Base-by-base conservation (phyloP, 2,113 vertebrate species). In the Elaphurus davidianus region DNA sequence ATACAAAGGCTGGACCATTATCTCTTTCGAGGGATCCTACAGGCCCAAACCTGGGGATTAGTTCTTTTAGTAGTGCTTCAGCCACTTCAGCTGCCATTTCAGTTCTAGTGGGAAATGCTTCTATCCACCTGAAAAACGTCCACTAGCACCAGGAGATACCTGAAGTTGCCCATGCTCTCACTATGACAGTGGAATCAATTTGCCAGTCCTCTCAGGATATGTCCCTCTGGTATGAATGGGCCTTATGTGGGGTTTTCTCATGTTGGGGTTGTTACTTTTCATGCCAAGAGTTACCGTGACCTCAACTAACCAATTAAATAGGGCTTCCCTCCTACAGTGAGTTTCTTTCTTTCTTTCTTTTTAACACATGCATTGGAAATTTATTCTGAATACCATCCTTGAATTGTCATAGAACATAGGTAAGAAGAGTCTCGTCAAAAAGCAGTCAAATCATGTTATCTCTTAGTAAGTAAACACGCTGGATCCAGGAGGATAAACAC, bases 391-490 rank as follows among this genome's bases (percentile, higher is more conserved):
- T 92, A 87, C 3, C 36, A 2, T 60, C 83, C 81, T 83, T 90
- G n/a, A 92, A 62, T 52, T 84, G 33, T 33, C 50, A 87, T 4
- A 85, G 45, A 93, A 71, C 16, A 23, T 13, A 90, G 8, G 14
- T 82, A 90, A 64, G 3, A 90, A 93, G 47, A 19, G 14, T 62
- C 71, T 95, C n/a, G 55, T 12, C 45, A 74, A 83, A 90, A 96
- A 95, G 67, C 28, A 95, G 91, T 93, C 0, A 40, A 88, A 95
- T 50, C n/a, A 79, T 25, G 60, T 87, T 57, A 10, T 81, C 85
- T 95, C 30, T 89, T 95, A 91, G 33, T 88, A 96, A 95, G 8
- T 67, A 81, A 52, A 87, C 40, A 85, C 33, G 90, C 40, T 82
- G 40, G 8, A 16, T 54, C 12, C 40, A 95, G 25, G 25, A 88